Base-by-base conservation (phyloP, 2,888 invertebrate genomes). In the Odontomyia ornata region DNA sequence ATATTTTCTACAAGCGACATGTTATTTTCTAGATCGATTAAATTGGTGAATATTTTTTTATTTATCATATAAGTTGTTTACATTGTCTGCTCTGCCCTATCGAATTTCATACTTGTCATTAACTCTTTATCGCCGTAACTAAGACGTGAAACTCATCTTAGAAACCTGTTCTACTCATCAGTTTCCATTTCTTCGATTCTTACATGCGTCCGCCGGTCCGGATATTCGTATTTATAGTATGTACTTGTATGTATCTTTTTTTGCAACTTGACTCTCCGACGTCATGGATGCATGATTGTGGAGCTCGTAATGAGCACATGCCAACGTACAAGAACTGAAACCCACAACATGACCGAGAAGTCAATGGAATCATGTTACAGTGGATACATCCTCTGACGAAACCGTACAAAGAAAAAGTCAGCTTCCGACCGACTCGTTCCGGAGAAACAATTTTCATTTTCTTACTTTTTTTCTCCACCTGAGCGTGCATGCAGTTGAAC, bases 171-270 rank as follows among this genome's bases (percentile, higher is more conserved):
- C 21, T 13, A 18, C 1, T 60, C n/a, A 60, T 60, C 57, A 60
- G 57, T 60, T 60, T 60, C 57, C 57, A 60, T 60, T 60, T 60
- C 23, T 60, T 60, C 18, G 2, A 23, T 60, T 15, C 9, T 23
- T 25, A 18, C 11, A 60, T 60, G 11, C 2, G 1, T 60, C n/a
- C 56, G 11, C 9, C 25, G 7, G n/a, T 23, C 57, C 57, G 57
- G 57, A 60, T 25, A 60, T 60, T 52, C 13, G 43, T 43, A 13
- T 43, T 43, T 13, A 43, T 43, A 13, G n/a, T n/a, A n/a, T n/a
- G n/a, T n/a, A n/a, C n/a, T n/a, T n/a, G n/a, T n/a, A n/a, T n/a
- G n/a, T n/a, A n/a, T n/a, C 52, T 52, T 52, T 52, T 60, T 25
- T 60, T 60, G 60, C 25, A 60, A 60, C 13, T 13, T 60, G 60